Percentiles rank a stretch among this genome's conserved stretches.
These are phyloP conservation scores for Cricetomys ansorgei DNA, from an alignment of 2,113 vertebrate genomes.

Conservation along the genomic window DNA sequence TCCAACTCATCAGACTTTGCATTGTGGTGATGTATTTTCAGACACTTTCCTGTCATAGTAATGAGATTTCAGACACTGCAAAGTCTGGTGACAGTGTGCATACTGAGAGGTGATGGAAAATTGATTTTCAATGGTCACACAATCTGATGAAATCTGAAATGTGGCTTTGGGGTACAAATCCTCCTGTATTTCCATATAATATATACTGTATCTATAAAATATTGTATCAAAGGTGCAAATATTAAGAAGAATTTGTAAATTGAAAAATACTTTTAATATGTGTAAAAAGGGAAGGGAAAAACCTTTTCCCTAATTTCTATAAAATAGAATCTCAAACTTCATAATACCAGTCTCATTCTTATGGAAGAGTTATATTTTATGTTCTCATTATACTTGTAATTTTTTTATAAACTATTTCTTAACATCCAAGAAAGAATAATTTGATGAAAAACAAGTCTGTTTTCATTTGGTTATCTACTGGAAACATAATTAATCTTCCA, in stretches of 20 bases:
- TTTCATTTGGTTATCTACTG: neutral
- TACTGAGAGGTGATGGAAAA: slow-evolving; percentile 67
- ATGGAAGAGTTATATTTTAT: neutral
- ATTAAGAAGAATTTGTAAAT: neutral
- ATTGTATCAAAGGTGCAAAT: neutral
- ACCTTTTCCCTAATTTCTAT: neutral
- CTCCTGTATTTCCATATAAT: neutral
- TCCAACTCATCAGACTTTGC: neutral
- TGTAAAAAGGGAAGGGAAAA: neutral
- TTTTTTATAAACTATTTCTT: slow-evolving; percentile 24
- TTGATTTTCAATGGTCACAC: slow-evolving; percentile 71
- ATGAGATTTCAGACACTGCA: slow-evolving; percentile 60
- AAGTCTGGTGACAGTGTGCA: slow-evolving; percentile 47
- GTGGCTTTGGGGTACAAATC: slow-evolving; percentile 32
- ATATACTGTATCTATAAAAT: slow-evolving; percentile 28
- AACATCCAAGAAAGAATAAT: neutral
- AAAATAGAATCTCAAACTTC: slow-evolving; percentile 53
- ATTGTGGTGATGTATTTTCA: neutral
- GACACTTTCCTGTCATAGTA: slow-evolving; percentile 44
- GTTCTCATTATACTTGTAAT: neutral
- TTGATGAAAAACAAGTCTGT: neutral
- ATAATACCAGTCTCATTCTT: neutral
- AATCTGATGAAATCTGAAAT: slow-evolving; percentile 65
- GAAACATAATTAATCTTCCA: neutral
- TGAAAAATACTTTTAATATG: slow-evolving; percentile 10